phyloP scores from a whole-genome alignment of 2,888 invertebrate genomes.

The Andrena minutula region DNA sequence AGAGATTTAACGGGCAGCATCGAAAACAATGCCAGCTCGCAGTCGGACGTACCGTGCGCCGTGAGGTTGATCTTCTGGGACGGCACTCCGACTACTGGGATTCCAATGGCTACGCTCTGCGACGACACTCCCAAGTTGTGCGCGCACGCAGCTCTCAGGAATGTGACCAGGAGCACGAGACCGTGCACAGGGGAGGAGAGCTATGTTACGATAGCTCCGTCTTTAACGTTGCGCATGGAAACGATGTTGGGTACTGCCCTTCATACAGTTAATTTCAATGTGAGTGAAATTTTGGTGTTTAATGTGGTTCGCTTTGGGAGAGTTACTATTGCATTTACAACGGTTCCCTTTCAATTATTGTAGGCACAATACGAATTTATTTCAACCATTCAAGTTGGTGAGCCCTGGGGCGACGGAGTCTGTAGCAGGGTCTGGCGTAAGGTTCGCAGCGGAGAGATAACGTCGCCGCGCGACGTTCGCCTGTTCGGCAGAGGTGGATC shows the following conservation, averaged over 20 bases:
- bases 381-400: conserved; percentile 92
- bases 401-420: conserved; percentile 86
- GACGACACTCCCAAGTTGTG: conserved; percentile 92
- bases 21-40: conserved; percentile 76
- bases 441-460: conserved; percentile 88
- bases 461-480: conserved; percentile 91
- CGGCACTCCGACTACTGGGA: conserved; percentile 78
- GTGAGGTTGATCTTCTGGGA: conserved; percentile 82
- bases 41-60: conserved; percentile 70
- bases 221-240: conserved; percentile 81
- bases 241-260: conserved; percentile 89
- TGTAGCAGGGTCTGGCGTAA: conserved; percentile 89
- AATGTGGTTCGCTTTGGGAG: too few species aligned
- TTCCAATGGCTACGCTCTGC: conserved; percentile 80
- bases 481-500: conserved; percentile 94
- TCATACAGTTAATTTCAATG: conserved; percentile 87
- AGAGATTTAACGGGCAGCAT: conserved; percentile 88
- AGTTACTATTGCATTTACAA: too few species aligned
- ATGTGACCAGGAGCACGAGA: conserved; percentile 91
- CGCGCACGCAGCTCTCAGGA: conserved; percentile 92
- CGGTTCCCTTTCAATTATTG: neutral
- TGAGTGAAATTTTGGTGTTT: conserved; percentile 51
- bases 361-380: conserved; percentile 92
- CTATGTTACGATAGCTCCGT: conserved; percentile 88
- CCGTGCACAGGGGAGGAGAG: conserved; percentile 93